Evolutionary conservation across 2,888 invertebrate species (phyloP), one percentile per base, ranked within the genome.

Genomic region (Mythimna impura): DNA sequence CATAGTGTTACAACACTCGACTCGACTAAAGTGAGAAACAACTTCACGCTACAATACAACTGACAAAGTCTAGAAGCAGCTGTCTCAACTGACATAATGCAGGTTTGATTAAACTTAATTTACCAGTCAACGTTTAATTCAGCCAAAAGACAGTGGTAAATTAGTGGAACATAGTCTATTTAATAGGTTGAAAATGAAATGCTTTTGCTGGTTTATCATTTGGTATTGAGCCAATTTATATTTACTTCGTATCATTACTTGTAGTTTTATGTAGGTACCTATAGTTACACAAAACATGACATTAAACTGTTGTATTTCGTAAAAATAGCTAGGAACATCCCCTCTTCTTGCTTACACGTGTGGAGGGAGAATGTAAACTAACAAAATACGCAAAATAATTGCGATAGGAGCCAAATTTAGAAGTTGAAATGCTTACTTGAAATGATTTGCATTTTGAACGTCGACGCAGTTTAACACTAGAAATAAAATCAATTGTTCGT

Each of bases 361-460:
- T 55, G 34, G 76, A 60, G 63, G 67, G 69, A 75, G 78, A 66
- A 73, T 73, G 69, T 52, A 76, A 62, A 73, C 76, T 74, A 76
- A 63, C 60, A 82, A 83, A 84, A 81, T 84, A 83, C 82, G 79
- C 81, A 84, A 76, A 87, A 82, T 83, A 85, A 75, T 80, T 71
- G 65, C 85, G 73, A 81, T 86, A 77, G 80, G 74, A 75, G 84
- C 89, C 85, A 92, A 90, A 90, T 88, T 88, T 90, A 91, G 89
- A 89, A 75, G 81, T 66, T 71, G 61, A 74, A 79, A 74, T 82
- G 80, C 75, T 76, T 77, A 71, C 66, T 80, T 82, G 66, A 87
- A 84, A 91, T 91, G 89, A 91, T 81, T 90, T 90, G 90, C 91
- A 89, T 85, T 87, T 89, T 86, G 75, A 76, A 67, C 57, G 61